Conservation (phyloP, 2,797 vertebrate genomes). For the Lepidocolaptes lacrymiger region DNA sequence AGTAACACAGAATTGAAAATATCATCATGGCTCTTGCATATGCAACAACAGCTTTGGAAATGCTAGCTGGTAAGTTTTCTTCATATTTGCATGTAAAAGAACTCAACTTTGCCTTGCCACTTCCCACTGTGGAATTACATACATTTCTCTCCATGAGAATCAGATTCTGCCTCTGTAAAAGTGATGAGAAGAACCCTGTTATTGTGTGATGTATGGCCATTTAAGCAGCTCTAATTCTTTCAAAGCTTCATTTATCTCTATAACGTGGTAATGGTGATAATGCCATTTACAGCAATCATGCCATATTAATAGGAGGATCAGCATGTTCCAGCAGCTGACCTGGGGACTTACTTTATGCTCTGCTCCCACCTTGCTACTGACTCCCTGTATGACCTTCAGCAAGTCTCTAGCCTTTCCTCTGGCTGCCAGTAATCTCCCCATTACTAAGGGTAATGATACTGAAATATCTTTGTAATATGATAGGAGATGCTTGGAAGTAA, state of each 20-base stretch:
- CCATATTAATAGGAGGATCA: neutral
- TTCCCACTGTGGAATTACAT: neutral
- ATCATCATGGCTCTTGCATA: slow-evolving; percentile 30
- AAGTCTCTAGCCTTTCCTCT: neutral
- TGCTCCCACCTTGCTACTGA: neutral
- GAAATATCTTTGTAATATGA: neutral
- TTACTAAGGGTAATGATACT: neutral
- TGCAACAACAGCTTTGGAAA: slow-evolving; percentile 40
- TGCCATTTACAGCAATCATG: neutral
- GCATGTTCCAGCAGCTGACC: neutral
- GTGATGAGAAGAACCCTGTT: neutral
- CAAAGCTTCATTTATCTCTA: neutral
- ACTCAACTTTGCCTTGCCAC: neutral
- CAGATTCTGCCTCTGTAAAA: neutral
- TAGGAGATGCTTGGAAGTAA: neutral
- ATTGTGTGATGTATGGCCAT: neutral
- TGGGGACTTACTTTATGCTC: neutral
- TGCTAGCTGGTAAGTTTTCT: slow-evolving; percentile 21
- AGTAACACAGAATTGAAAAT: slow-evolving; percentile 44
- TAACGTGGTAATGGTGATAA: neutral
- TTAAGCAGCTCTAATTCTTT: neutral
- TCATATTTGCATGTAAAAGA: slow-evolving; percentile 26
- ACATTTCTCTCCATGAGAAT: neutral
- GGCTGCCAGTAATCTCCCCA: neutral
- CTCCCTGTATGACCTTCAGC: neutral